Conservation (phyloP, 2,888 invertebrate species). For the Lochmaea capreae region DNA sequence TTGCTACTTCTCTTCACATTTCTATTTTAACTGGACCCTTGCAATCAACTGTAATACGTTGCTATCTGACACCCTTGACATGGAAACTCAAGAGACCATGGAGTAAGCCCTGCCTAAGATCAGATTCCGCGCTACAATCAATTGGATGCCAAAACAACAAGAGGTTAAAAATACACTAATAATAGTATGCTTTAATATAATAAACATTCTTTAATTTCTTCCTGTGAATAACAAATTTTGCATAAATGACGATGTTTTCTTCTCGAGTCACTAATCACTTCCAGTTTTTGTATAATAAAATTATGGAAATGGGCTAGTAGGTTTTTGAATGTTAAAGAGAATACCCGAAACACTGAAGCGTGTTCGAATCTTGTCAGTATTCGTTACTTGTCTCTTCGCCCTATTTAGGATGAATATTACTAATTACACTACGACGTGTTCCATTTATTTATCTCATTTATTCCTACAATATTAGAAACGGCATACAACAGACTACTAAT, state of each 20-base stretch:
- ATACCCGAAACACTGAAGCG: conserved; percentile 16
- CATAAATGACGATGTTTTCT: neutral
- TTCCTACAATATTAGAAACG: neutral
- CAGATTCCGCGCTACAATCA: no score
- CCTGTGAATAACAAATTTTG: no score
- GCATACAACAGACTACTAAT: neutral
- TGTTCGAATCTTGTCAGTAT: conserved; percentile 11
- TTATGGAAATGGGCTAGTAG: conserved; percentile 18
- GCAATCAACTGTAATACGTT: no score
- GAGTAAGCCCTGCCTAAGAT: no score
- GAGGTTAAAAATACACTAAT: no score
- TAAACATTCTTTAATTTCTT: no score
- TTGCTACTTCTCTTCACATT: no score
- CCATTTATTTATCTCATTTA: conserved; percentile 3
- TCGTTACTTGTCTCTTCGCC: neutral
- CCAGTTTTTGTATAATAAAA: conserved; percentile 16
- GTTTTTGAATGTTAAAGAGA: conserved; percentile 12
- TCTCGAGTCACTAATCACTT: neutral
- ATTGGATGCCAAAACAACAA: no score
- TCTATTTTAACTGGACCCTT: no score
- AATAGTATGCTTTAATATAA: no score
- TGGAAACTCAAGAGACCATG: no score
- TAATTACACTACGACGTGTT: conserved; percentile 15
- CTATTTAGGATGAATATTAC: conserved; percentile 14
- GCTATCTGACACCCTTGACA: no score